Conservation (phyloP, 2,888 invertebrate species). For the Drosophila siamana region DNA sequence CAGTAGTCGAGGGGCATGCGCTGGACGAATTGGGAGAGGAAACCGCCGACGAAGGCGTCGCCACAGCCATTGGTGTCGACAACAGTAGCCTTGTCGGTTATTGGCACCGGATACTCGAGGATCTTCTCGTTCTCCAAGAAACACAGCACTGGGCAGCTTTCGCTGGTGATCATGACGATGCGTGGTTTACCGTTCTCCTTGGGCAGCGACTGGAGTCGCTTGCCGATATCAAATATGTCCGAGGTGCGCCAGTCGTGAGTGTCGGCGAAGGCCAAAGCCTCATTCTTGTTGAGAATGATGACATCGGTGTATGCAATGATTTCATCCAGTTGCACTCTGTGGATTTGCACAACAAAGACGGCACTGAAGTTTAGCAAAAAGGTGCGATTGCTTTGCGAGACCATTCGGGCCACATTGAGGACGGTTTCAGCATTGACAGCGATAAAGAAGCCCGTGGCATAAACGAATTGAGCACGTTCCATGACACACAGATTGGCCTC, state of each 20-base stretch:
- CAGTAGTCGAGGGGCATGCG: conserved; percentile 72
- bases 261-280: conserved; percentile 53
- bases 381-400: conserved; percentile 39
- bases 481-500: conserved; percentile 60
- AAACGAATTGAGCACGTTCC: conserved; percentile 52
- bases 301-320: conserved; percentile 57
- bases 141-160: conserved; percentile 55
- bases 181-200: conserved; percentile 56
- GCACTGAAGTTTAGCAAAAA: conserved; percentile 66
- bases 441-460: conserved; percentile 67
- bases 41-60: conserved; percentile 73
- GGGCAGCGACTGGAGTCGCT: conserved; percentile 48
- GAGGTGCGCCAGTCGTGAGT: conserved; percentile 51
- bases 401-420: conserved; percentile 30
- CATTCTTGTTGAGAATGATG: conserved; percentile 65
- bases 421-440: conserved; percentile 53
- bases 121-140: conserved; percentile 60
- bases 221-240: conserved; percentile 65
- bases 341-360: conserved; percentile 59
- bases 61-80: conserved; percentile 68
- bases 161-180: conserved; percentile 54
- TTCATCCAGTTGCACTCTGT: conserved; percentile 35
- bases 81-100: conserved; percentile 40
- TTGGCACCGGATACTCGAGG: conserved; percentile 66
- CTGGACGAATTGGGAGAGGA: conserved; percentile 66